These are phyloP conservation scores for Microchrysa polita DNA, from an alignment of 2,888 invertebrate genomes.

Conservation along the genomic window DNA sequence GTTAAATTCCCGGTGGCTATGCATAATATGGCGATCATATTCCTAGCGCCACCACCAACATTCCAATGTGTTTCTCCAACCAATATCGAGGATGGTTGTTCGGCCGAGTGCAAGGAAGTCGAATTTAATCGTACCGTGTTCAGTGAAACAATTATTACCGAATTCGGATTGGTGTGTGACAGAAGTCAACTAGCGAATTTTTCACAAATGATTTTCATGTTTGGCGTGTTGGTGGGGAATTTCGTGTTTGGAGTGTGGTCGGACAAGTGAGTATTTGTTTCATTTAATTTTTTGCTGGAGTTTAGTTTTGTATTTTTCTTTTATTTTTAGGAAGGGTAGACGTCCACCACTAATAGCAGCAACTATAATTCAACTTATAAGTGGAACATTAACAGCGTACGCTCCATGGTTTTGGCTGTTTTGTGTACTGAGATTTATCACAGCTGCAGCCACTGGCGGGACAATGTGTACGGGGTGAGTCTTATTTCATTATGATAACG, in stretches of 20 bases:
- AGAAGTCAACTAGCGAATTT: slow-evolving; percentile 73
- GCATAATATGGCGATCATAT: slow-evolving; percentile 80
- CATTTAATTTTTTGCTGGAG: background rate
- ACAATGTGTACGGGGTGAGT: slow-evolving; percentile 73
- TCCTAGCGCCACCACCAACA: slow-evolving; percentile 70
- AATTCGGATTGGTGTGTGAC: slow-evolving; percentile 80
- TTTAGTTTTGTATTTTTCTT: slow-evolving; percentile 46
- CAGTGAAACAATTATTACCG: slow-evolving; percentile 73
- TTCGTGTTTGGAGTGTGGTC: slow-evolving; percentile 77
- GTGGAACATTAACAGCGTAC: slow-evolving; percentile 75
- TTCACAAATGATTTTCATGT: slow-evolving; percentile 78
- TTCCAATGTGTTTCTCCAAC: slow-evolving; percentile 51
- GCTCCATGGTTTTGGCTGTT: slow-evolving; percentile 73
- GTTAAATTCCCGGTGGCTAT: slow-evolving; percentile 80
- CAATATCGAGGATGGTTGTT: slow-evolving; percentile 62
- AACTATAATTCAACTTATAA: slow-evolving; percentile 73
- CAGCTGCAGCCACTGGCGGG: slow-evolving; percentile 79
- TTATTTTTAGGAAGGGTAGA: slow-evolving; percentile 72
- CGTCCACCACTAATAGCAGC: slow-evolving; percentile 76
- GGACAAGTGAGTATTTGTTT: slow-evolving; percentile 71
- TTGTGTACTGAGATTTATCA: slow-evolving; percentile 72
- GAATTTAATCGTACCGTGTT: slow-evolving; percentile 72
- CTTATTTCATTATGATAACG: too few relatives aligned
- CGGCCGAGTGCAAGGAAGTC: slow-evolving; percentile 67
- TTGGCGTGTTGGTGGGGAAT: slow-evolving; percentile 78